Evolutionary conservation across 2,888 invertebrate species (phyloP), one percentile per base, ranked within the genome.

Genomic region (Hirtodrosophila confusa): DNA sequence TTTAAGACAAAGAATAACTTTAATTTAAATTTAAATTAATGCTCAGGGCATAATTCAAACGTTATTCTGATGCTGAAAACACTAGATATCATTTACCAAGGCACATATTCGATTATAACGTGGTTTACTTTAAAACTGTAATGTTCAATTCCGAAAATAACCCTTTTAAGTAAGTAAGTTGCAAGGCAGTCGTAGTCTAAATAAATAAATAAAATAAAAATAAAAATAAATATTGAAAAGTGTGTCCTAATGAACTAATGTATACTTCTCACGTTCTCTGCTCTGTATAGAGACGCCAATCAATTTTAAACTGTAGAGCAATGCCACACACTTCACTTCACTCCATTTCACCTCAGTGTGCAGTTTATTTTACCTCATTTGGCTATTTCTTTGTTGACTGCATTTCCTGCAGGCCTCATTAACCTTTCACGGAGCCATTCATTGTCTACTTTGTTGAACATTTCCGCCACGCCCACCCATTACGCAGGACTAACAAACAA

Each of bases 321-420:
- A 41, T 49, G 49, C 51, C 24, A 3, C 27, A 33, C 23, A 49
- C 8, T 29, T 33, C 12, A n/a, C 11, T 37, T 10, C 7, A 17
- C 40, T 33, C 23, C 29, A 51, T 33, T 70, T 33, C 12, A 29
- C n/a, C 53, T 33, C 27, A 57, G 48, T 63, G 63, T 64, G 35
- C 31, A 39, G 41, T 48, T 50, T 44, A 12, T 33, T 41, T 51
- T 53, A 39, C 47, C 55, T 69, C 31, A 48, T 53, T 71, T 64
- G 53, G 57, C 43, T 36, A 36, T 27, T 49, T 39, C 54, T 44
- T 54, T 54, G 61, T 65, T 54, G 23, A 33, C 67, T 76, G 73
- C 57, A 35, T 53, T 54, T 68, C 76, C 76, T 68, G 64, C 65
- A 78, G 82, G 82, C 82, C 82, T 87, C 82, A 82, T 82, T 82